phyloP scores from a whole-genome alignment of 2,113 vertebrate species.

The Clinocottus analis region DNA sequence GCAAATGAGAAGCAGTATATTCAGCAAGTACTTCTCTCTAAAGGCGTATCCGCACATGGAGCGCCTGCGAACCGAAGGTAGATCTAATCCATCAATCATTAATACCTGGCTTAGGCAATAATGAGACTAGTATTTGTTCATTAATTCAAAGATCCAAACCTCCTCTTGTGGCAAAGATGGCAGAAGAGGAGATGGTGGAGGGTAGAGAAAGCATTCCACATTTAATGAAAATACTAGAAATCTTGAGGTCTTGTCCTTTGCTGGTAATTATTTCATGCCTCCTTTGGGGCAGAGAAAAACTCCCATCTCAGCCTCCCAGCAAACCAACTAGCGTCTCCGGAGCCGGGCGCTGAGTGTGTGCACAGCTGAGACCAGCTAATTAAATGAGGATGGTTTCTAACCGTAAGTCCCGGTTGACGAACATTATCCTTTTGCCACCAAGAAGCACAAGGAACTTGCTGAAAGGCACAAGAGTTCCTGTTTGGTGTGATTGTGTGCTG shows the following conservation, averaged over 20 bases:
- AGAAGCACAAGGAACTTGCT: conserved; percentile 40
- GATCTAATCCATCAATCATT: conserved; percentile 37
- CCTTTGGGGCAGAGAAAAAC: conserved; percentile 65
- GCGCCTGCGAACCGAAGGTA: conserved; percentile 3
- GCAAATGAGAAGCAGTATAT: not conserved
- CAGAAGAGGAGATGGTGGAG: conserved; percentile 9
- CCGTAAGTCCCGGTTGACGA: conserved; percentile 53
- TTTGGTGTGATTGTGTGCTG: conserved; percentile 33
- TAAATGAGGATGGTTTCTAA: conserved; percentile 75
- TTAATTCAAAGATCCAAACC: conserved; percentile 36
- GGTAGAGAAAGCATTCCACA: conserved; percentile 36
- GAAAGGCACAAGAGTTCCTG: conserved; percentile 44
- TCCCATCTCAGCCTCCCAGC: conserved; percentile 57
- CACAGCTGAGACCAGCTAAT: conserved; percentile 79
- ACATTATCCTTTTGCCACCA: conserved; percentile 60
- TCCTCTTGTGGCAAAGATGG: conserved; percentile 6
- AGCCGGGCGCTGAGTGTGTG: conserved; percentile 62
- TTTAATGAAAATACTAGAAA: conserved; percentile 74
- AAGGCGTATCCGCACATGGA: not conserved
- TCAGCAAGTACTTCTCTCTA: not conserved
- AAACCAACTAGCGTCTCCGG: conserved; percentile 55
- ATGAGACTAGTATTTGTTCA: conserved; percentile 19
- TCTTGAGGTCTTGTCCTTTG: conserved; percentile 57
- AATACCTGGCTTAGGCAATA: conserved; percentile 8
- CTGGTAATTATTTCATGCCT: conserved; percentile 75